phyloP scores from a whole-genome alignment of 2,888 invertebrate species.

The Endomychus coccineus region DNA sequence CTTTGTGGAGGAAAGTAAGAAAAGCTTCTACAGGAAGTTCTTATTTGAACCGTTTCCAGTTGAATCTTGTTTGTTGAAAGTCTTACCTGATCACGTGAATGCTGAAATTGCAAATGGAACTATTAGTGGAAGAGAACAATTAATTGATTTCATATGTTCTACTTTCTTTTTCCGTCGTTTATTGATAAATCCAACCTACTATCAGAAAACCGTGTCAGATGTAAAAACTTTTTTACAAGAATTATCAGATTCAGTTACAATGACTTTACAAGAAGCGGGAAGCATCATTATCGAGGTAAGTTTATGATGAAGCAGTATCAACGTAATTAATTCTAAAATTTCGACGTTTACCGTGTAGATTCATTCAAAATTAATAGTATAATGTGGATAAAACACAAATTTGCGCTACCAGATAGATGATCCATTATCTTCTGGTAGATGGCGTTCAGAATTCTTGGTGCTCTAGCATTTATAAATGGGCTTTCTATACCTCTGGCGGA shows the following conservation, averaged over 20 bases:
- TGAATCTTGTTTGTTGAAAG: conserved; percentile 86
- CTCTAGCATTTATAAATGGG: too few relatives aligned
- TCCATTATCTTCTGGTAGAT: too few relatives aligned
- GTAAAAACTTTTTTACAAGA: conserved; percentile 71
- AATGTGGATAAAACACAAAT: too few relatives aligned
- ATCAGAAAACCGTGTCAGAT: conserved; percentile 68
- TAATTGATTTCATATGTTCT: conserved; percentile 96
- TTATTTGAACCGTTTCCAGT: conserved; percentile 99
- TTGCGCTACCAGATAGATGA: too few relatives aligned
- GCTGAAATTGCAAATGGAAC: conserved; percentile 96
- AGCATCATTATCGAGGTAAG: conserved; percentile 71
- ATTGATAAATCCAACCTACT: conserved; percentile 87
- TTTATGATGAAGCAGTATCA: conserved; percentile 14
- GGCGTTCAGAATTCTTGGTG: too few relatives aligned
- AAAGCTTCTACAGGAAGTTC: conserved; percentile 98
- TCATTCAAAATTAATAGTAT: too few relatives aligned
- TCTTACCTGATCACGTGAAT: conserved; percentile 93
- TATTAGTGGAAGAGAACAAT: conserved; percentile 84
- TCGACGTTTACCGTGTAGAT: too few relatives aligned
- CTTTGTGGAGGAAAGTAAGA: conserved; percentile 92
- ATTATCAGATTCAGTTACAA: conserved; percentile 72
- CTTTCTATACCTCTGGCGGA: too few relatives aligned
- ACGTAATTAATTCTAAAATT: too few relatives aligned
- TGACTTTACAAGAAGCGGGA: conserved; percentile 63
- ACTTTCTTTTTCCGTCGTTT: conserved; percentile 95